Conservation (phyloP, 2,113 vertebrate genomes). For the Lagopus muta region DNA sequence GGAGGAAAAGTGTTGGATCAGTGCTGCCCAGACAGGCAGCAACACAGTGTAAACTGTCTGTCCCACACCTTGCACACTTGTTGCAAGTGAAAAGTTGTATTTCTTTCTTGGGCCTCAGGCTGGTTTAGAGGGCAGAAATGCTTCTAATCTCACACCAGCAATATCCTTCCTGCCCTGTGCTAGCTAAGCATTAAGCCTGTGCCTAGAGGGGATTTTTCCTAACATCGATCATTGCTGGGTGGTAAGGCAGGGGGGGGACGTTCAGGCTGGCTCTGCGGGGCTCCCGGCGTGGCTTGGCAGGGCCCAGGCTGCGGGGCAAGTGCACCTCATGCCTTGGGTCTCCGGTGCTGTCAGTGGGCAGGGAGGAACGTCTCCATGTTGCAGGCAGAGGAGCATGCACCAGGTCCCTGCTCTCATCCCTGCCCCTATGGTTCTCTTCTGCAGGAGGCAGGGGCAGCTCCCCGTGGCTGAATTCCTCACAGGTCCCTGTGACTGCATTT, state of each 20-base stretch:
- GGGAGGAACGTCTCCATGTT: slow-evolving; percentile 91
- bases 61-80: neutral
- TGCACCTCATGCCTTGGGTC: slow-evolving; percentile 67
- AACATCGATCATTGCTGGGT: slow-evolving; percentile 88
- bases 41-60: rapidly evolving
- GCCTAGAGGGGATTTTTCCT: slow-evolving; percentile 89
- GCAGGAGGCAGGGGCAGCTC: neutral
- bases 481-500: neutral
- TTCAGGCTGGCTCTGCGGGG: slow-evolving; percentile 83
- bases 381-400: slow-evolving; percentile 87
- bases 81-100: neutral
- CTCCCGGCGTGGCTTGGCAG: slow-evolving; percentile 82
- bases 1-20: neutral
- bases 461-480: slow-evolving; percentile 29
- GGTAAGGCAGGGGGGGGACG: slow-evolving; percentile 65
- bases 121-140: neutral
- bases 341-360: slow-evolving; percentile 85
- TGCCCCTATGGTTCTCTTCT: slow-evolving; percentile 73
- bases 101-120: neutral
- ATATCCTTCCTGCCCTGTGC: neutral
- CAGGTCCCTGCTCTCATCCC: slow-evolving; percentile 86
- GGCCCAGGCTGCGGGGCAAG: slow-evolving; percentile 46
- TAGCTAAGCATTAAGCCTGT: rapidly evolving
- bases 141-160: rapidly evolving
- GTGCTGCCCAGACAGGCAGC: neutral